A percentile compares a stretch with the other conserved stretches of the same genome.
These are phyloP conservation scores for Rapana venosa DNA, from an alignment of 2,888 invertebrate genomes.

Conservation along the genomic window DNA sequence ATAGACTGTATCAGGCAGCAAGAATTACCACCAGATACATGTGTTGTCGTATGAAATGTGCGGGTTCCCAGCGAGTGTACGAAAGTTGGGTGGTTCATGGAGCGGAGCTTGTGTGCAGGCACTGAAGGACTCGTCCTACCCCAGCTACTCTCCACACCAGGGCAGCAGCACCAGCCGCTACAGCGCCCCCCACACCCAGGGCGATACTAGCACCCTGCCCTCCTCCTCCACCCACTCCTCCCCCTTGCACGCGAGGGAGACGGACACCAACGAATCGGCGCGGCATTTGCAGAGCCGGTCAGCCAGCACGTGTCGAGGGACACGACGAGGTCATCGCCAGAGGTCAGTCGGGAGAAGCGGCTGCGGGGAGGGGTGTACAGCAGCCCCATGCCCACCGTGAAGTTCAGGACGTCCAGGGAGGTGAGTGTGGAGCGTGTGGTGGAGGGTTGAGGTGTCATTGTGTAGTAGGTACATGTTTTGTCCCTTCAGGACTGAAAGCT, in stretches of 20 bases:
- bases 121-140: not conserved
- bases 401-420: conserved; percentile 34
- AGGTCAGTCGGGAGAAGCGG: conserved; percentile 49
- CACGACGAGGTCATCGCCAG: conserved; percentile 34
- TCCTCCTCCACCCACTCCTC: not conserved
- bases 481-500: too few species aligned
- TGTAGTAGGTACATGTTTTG: too few species aligned
- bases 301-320: not conserved
- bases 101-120: not conserved
- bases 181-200: not conserved
- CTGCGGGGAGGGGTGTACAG: conserved; percentile 70
- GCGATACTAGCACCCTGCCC: not conserved
- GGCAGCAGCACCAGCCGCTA: not conserved
- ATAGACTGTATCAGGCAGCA: too few species aligned
- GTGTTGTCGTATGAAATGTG: too few species aligned
- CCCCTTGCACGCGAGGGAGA: not conserved
- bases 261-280: not conserved
- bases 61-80: too few species aligned
- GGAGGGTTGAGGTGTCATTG: too few species aligned
- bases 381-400: conserved; percentile 68
- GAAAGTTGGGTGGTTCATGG: too few species aligned
- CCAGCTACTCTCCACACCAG: not conserved
- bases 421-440: not conserved
- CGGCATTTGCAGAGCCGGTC: not conserved
- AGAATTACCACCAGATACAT: too few species aligned